These are phyloP conservation scores for Phainopepla nitens DNA, from an alignment of 2,113 vertebrate species.

Conservation along the genomic window DNA sequence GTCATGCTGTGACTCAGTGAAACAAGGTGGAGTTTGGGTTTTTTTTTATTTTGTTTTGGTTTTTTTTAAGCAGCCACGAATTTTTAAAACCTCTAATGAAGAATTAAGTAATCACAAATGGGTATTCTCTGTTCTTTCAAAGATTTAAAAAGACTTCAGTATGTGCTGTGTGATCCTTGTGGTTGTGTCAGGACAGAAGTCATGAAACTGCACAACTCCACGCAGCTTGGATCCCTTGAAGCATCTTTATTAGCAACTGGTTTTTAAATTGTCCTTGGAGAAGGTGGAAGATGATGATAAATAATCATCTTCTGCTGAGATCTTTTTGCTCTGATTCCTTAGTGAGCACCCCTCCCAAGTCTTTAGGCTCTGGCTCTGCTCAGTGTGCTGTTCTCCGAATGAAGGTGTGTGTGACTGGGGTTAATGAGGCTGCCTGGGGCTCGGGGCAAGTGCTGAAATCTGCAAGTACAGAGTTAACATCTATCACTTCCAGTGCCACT, in stretches of 20 bases:
- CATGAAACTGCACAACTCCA: neutral
- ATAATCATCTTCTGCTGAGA: neutral
- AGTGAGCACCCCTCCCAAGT: neutral
- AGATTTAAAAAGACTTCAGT: neutral
- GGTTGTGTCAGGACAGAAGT: neutral
- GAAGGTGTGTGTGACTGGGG: neutral
- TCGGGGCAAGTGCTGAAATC: neutral
- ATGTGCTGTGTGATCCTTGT: neutral
- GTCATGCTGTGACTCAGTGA: neutral
- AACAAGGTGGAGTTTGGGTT: neutral
- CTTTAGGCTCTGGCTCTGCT: neutral
- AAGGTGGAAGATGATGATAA: neutral
- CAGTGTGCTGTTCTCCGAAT: neutral
- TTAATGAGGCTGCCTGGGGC: neutral
- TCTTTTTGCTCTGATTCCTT: neutral
- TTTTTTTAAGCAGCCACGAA: neutral
- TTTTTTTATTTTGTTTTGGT: neutral
- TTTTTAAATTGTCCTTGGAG: neutral
- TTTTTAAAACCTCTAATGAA: neutral
- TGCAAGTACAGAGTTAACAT: neutral
- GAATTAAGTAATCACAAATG: neutral
- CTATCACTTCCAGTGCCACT: neutral
- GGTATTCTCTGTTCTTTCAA: neutral
- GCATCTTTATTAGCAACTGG: neutral
- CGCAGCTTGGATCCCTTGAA: neutral